Percentiles rank a stretch among this genome's conserved stretches.
phyloP scores from a whole-genome alignment of 1,140 invertebrate species.

The Drosophila sp. region DNA sequence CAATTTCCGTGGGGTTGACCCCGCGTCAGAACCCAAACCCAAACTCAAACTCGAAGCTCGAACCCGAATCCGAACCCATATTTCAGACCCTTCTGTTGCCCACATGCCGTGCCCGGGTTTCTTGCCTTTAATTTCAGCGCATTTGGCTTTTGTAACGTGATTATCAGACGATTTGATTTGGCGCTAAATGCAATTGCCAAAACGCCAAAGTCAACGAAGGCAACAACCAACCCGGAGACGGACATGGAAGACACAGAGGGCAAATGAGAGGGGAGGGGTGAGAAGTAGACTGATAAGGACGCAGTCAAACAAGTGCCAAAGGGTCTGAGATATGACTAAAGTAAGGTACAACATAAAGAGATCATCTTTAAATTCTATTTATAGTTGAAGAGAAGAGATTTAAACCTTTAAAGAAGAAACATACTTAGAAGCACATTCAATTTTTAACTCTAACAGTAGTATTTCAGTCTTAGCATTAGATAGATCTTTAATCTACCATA shows the following conservation, averaged over 20 bases:
- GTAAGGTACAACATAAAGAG: not conserved
- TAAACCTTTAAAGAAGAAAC: too few species aligned
- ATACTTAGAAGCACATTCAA: too few species aligned
- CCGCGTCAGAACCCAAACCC: too few species aligned
- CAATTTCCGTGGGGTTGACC: constrained; percentile 35
- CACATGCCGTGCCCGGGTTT: constrained; percentile 56
- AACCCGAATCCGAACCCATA: not conserved
- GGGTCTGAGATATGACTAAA: not conserved
- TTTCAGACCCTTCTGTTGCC: constrained; percentile 9
- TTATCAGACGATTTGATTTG: constrained; percentile 85
- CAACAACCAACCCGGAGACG: not conserved
- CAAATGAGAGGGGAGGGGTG: not conserved
- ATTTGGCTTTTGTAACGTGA: constrained; percentile 84
- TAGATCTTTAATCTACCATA: too few species aligned
- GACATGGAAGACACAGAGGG: not conserved
- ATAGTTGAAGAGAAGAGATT: too few species aligned
- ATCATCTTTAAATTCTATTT: too few species aligned
- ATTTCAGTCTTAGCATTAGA: too few species aligned
- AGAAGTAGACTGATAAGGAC: not conserved
- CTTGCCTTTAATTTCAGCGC: constrained; percentile 78
- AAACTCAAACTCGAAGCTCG: too few species aligned
- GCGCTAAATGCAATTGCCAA: constrained; percentile 84
- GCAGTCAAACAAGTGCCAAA: constrained; percentile 17
- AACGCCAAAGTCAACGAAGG: constrained; percentile 69
- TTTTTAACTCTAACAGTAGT: too few species aligned